A percentile compares a stretch with the other conserved stretches of the same genome.
These are phyloP conservation scores for Penaeus japonicus DNA, from an alignment of 1,140 invertebrate species.

Conservation along the genomic window DNA sequence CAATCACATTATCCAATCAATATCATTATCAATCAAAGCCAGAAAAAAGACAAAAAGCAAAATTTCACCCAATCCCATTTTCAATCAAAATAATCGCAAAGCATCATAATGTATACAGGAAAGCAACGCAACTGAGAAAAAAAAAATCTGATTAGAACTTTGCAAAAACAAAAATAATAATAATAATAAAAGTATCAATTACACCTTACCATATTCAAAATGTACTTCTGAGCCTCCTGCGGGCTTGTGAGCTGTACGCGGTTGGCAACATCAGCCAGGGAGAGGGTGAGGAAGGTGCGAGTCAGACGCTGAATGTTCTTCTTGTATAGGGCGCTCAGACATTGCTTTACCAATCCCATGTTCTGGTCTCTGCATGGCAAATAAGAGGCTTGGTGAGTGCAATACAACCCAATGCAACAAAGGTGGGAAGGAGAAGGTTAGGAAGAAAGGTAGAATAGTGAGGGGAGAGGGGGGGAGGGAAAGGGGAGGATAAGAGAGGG, in stretches of 20 bases:
- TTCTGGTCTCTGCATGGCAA: slow-evolving; percentile 73
- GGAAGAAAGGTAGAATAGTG: too few relatives aligned
- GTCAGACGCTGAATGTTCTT: slow-evolving; percentile 97
- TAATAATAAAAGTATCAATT: too few relatives aligned
- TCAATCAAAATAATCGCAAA: too few relatives aligned
- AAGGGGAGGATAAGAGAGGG: too few relatives aligned
- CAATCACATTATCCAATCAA: background rate
- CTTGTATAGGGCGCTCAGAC: slow-evolving; percentile 88
- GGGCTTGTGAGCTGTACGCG: slow-evolving; percentile 85
- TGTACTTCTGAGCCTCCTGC: slow-evolving; percentile 90
- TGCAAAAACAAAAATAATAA: background rate
- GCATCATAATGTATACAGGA: too few relatives aligned
- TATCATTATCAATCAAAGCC: background rate
- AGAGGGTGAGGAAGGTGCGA: slow-evolving; percentile 96
- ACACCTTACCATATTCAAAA: slow-evolving; percentile 81
- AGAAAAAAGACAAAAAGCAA: too few relatives aligned
- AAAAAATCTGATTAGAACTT: background rate
- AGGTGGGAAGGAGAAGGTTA: slow-evolving; percentile 56
- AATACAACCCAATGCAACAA: background rate
- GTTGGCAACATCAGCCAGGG: slow-evolving; percentile 90
- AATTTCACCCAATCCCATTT: too few relatives aligned
- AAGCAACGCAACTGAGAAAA: background rate
- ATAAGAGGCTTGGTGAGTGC: background rate
- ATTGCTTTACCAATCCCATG: slow-evolving; percentile 74
- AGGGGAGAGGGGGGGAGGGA: too few relatives aligned